Conservation (phyloP, 2,797 vertebrate genomes). For the Stomatorhinus walkeri region DNA sequence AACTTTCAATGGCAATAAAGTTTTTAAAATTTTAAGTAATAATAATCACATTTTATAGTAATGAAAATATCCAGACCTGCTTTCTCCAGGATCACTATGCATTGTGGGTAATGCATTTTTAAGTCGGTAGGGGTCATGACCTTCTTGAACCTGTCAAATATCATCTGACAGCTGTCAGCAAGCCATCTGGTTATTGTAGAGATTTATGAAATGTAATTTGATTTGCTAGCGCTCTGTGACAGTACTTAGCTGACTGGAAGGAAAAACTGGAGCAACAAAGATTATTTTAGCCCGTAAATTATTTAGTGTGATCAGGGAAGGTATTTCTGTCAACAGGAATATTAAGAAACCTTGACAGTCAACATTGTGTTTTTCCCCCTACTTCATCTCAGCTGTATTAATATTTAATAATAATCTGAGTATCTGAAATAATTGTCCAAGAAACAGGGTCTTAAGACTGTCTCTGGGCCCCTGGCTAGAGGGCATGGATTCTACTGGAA, state of each 20-base stretch:
- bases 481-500: neutral
- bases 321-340: neutral
- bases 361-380: neutral
- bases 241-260: neutral
- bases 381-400: constrained; percentile 7
- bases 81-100: neutral
- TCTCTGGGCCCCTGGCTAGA: neutral
- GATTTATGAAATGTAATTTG: neutral
- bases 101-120: neutral
- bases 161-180: neutral
- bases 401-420: constrained; percentile 2
- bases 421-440: neutral
- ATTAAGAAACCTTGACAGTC: neutral
- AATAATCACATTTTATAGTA: neutral
- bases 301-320: neutral
- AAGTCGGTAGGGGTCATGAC: neutral
- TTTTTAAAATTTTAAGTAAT: neutral
- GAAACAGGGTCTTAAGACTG: neutral
- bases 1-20: neutral
- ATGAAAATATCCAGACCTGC: neutral
- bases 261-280: neutral
- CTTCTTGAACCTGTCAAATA: neutral
- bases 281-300: neutral
- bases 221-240: neutral
- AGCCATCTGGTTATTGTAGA: neutral